Conservation (phyloP, 2,113 vertebrate species). For the Brachionichthys hirsutus region DNA sequence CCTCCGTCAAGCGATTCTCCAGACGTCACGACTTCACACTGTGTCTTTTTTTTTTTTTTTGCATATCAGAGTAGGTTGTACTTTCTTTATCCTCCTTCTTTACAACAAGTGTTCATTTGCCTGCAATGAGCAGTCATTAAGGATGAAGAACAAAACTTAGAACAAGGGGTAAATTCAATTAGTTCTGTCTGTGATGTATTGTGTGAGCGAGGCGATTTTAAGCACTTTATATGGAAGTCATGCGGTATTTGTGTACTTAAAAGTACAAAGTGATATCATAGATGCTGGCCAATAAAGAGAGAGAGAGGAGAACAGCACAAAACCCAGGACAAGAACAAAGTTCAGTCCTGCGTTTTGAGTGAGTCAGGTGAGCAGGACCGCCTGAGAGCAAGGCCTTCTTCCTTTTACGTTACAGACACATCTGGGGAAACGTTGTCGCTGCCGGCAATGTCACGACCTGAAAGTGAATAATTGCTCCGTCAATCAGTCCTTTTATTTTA, state of each 20-base stretch:
- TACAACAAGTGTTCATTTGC: conserved; percentile 74
- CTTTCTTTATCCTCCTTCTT: conserved; percentile 48
- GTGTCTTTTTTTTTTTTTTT: conserved; percentile 6
- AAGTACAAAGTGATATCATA: conserved; percentile 49
- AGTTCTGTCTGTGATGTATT: conserved; percentile 62
- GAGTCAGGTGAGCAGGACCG: conserved; percentile 17
- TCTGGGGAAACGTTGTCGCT: conserved; percentile 16
- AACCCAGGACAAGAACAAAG: conserved; percentile 43
- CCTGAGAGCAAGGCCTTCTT: neutral
- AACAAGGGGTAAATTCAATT: conserved; percentile 78
- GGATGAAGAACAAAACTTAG: conserved; percentile 70
- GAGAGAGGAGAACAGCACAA: conserved; percentile 19
- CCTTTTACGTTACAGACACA: neutral
- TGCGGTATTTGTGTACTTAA: conserved; percentile 61
- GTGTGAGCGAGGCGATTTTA: conserved; percentile 53
- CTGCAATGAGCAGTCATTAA: conserved; percentile 68
- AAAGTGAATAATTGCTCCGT: conserved; percentile 16
- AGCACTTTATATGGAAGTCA: conserved; percentile 49
- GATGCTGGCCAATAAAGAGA: conserved; percentile 51
- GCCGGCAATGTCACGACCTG: neutral
- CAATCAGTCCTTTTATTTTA: conserved; percentile 21
- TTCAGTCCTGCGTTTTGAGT: conserved; percentile 36
- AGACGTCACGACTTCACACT: conserved; percentile 17
- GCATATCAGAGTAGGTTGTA: conserved; percentile 37
- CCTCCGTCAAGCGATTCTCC: conserved; percentile 28